Percentiles rank a stretch among this genome's conserved stretches.
These are phyloP conservation scores for Blennius ocellaris DNA, from an alignment of 2,113 vertebrate species.

Conservation along the genomic window DNA sequence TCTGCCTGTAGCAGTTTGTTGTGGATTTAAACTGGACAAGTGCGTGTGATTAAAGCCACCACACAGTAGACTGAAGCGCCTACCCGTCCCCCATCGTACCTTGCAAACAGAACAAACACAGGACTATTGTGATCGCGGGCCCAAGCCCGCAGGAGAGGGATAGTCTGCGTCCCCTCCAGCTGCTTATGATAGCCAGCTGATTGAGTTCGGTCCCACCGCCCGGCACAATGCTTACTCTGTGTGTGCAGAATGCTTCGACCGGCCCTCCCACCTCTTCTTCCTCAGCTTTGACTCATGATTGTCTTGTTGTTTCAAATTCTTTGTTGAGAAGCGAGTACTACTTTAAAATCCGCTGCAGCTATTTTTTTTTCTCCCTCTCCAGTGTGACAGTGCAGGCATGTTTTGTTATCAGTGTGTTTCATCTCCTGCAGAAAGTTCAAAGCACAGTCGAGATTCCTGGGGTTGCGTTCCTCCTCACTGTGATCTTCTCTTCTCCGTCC, in stretches of 20 bases:
- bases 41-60: conserved; percentile 60
- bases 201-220: conserved; percentile 59
- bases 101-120: conserved; percentile 53
- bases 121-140: conserved; percentile 60
- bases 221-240: conserved; percentile 68
- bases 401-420: conserved; percentile 40
- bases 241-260: conserved; percentile 28
- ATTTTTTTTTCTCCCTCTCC: neutral
- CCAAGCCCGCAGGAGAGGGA: conserved; percentile 47
- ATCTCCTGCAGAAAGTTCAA: conserved; percentile 50
- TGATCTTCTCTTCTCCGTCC: neutral
- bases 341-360: conserved; percentile 14
- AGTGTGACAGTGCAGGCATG: conserved; percentile 1
- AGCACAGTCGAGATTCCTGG: conserved; percentile 47
- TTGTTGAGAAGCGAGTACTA: conserved; percentile 9
- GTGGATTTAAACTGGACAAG: conserved; percentile 43
- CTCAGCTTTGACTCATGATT: conserved; percentile 38
- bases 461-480: conserved; percentile 37
- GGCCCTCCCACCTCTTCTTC: conserved; percentile 51
- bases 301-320: conserved; percentile 30
- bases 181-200: conserved; percentile 64
- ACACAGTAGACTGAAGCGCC: conserved; percentile 28
- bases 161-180: conserved; percentile 58
- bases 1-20: conserved; percentile 41
- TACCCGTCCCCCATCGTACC: conserved; percentile 9